Conservation (phyloP, 1,140 invertebrate species). For the Scylla paramamosain region DNA sequence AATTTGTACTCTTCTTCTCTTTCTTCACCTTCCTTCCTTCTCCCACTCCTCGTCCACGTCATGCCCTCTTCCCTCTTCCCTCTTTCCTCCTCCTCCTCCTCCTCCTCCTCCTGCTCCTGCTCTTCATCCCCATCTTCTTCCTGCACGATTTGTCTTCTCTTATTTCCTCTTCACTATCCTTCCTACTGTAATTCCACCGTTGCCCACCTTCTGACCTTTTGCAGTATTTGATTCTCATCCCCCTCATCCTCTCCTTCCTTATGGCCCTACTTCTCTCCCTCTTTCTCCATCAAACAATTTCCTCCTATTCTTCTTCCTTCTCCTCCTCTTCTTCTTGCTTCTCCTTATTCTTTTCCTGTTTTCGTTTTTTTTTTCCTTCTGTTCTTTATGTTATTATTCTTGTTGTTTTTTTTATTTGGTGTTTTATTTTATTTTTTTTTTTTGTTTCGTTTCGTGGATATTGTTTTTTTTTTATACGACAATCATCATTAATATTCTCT, state of each 20-base stretch:
- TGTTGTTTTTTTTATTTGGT: no score
- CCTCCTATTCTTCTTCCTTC: neutral
- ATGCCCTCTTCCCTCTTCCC: neutral
- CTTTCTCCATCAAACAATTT: neutral
- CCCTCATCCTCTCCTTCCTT: neutral
- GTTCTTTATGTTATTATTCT: neutral
- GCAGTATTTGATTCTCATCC: neutral
- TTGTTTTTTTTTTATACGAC: no score
- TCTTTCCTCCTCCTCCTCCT: neutral
- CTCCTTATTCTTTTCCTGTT: neutral
- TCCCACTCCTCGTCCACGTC: no score
- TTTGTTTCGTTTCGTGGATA: no score
- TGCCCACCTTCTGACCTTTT: neutral
- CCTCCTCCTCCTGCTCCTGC: neutral
- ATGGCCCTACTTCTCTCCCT: neutral
- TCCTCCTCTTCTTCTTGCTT: neutral
- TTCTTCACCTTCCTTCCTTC: neutral
- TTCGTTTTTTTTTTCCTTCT: constrained; percentile 4
- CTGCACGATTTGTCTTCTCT: neutral
- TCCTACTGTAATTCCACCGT: constrained; percentile 12
- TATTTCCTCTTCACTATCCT: constrained; percentile 22
- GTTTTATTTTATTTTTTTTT: no score
- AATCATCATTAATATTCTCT: no score
- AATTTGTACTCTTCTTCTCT: neutral
- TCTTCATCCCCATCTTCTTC: neutral